phyloP scores from a whole-genome alignment of 2,797 vertebrate genomes.

The Peromyscus aztecus region DNA sequence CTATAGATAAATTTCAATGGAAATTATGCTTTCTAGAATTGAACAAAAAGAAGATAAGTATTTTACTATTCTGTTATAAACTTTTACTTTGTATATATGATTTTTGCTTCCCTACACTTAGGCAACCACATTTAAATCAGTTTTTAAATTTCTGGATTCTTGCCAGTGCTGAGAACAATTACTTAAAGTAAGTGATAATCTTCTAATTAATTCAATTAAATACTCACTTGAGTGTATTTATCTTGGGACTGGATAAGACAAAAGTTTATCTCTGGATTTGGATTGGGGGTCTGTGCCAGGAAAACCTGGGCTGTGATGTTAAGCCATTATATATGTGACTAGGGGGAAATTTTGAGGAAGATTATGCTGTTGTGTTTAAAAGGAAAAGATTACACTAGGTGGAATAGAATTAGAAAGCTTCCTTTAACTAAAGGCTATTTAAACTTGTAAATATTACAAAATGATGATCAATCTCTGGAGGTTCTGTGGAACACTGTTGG shows the following conservation, averaged over 20 bases:
- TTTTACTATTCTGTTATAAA: background rate
- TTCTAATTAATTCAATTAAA: slow-evolving; percentile 79
- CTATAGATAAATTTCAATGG: background rate
- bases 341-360: slow-evolving; percentile 27
- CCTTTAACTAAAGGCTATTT: background rate
- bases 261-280: slow-evolving; percentile 62
- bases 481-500: background rate
- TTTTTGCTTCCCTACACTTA: background rate
- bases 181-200: slow-evolving; percentile 76
- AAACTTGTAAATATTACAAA: background rate
- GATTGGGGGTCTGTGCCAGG: slow-evolving; percentile 61
- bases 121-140: slow-evolving; percentile 57
- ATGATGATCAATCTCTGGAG: background rate
- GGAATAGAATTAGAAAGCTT: background rate
- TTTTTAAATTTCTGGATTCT: slow-evolving; percentile 60
- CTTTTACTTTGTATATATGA: background rate
- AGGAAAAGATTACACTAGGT: background rate
- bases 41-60: background rate
- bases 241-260: slow-evolving; percentile 61
- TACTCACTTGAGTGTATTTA: slow-evolving; percentile 66
- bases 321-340: slow-evolving; percentile 43
- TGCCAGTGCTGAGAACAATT: slow-evolving; percentile 73
- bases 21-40: slow-evolving; percentile 21
- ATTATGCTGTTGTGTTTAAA: slow-evolving; percentile 2
- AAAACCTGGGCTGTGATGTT: slow-evolving; percentile 61